Conservation (phyloP, 2,797 vertebrate genomes). For the Hafferia zeledoni region DNA sequence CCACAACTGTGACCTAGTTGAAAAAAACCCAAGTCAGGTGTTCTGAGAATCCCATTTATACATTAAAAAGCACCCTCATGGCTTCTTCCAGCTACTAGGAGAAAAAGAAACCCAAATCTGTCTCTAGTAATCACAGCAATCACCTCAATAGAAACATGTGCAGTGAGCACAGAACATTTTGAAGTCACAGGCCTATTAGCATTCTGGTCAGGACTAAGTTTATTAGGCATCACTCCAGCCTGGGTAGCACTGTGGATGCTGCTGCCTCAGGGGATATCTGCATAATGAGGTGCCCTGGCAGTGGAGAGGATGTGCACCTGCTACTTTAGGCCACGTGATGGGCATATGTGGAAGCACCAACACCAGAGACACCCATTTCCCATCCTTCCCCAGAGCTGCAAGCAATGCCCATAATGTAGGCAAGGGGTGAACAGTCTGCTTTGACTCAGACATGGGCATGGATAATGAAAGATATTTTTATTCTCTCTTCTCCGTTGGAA, state of each 20-base stretch:
- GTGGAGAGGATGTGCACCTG: conserved; percentile 11
- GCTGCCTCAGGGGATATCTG: neutral
- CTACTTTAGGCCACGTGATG: neutral
- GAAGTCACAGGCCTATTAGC: conserved; percentile 8
- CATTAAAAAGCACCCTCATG: neutral
- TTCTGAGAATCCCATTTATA: neutral
- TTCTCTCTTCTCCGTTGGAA: neutral
- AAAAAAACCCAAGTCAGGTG: neutral
- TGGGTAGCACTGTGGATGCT: conserved; percentile 9
- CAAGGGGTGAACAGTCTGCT: neutral
- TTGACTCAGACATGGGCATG: neutral
- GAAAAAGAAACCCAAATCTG: neutral
- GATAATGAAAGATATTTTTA: neutral
- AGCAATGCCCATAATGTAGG: neutral
- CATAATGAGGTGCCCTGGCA: conserved; percentile 27
- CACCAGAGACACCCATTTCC: neutral
- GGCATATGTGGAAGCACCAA: neutral
- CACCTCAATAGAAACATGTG: neutral
- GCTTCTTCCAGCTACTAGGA: neutral
- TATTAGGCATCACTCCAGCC: conserved; percentile 28
- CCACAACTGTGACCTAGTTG: neutral
- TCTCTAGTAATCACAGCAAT: neutral
- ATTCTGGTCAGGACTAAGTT: conserved; percentile 33
- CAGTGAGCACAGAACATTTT: neutral
- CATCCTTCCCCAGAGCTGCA: neutral